Evolutionary conservation across 2,888 invertebrate species (phyloP).

Genomic region (Pristionchus arcanus): DNA sequence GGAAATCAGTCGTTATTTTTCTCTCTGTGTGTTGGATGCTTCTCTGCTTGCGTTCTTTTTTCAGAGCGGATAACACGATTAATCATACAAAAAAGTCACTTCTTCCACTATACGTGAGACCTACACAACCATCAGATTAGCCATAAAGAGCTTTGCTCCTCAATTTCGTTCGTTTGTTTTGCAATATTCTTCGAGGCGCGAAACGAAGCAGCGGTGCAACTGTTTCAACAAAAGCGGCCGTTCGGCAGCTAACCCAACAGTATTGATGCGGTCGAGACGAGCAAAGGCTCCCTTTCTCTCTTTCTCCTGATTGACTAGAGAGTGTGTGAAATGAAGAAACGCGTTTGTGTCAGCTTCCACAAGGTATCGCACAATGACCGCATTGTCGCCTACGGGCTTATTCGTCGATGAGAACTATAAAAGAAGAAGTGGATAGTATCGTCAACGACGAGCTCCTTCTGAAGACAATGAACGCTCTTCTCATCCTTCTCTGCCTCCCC

Average conservation of each 20-base stretch:
- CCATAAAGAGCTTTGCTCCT: neutral
- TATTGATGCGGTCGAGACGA: neutral
- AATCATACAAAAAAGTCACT: too few relatives aligned
- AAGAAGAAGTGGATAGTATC: neutral
- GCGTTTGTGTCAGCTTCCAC: too few relatives aligned
- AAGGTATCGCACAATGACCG: neutral
- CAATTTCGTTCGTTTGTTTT: neutral
- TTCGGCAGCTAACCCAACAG: neutral
- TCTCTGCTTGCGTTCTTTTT: too few relatives aligned
- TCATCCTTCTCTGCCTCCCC: neutral
- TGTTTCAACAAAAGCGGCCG: neutral
- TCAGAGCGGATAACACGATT: too few relatives aligned
- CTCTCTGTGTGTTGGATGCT: too few relatives aligned
- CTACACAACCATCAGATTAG: too few relatives aligned
- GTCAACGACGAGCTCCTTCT: constrained; percentile 4
- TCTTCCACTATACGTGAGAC: too few relatives aligned
- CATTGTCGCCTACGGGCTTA: neutral
- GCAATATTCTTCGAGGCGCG: neutral
- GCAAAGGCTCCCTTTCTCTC: neutral
- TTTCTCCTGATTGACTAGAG: neutral
- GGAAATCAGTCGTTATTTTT: too few relatives aligned
- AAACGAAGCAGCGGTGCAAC: neutral
- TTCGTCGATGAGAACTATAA: neutral
- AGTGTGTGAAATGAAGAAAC: neutral
- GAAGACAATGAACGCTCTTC: neutral